Conservation (phyloP, 2,888 invertebrate species). For the Leptinotarsa tumamoca region DNA sequence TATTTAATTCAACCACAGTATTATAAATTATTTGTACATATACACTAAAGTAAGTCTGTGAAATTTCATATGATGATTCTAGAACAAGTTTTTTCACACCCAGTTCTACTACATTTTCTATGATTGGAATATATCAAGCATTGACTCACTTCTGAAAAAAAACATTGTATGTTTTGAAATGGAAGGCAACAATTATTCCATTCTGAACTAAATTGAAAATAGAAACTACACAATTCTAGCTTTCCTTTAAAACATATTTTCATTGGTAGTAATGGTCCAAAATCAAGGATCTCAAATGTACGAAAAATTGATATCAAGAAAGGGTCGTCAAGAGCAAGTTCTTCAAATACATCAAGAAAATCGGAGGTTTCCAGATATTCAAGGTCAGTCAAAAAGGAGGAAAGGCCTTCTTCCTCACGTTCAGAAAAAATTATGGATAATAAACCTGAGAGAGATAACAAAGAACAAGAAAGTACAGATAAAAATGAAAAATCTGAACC, state of each 20-base stretch:
- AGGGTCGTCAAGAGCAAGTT: conserved; percentile 62
- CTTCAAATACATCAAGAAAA: conserved; percentile 59
- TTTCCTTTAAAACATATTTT: not conserved
- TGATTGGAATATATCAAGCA: too few relatives aligned
- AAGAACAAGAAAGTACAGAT: conserved; percentile 77
- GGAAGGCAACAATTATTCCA: too few relatives aligned
- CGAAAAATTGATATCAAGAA: conserved; percentile 61
- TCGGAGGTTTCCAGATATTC: conserved; percentile 53
- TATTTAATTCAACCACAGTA: too few relatives aligned
- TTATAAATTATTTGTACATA: too few relatives aligned
- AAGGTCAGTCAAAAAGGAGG: conserved; percentile 62
- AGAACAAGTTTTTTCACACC: too few relatives aligned
- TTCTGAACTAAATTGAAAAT: too few relatives aligned
- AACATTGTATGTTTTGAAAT: too few relatives aligned
- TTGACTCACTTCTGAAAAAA: too few relatives aligned
- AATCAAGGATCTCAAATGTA: conserved; percentile 54
- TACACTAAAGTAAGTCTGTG: too few relatives aligned
- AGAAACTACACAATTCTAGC: too few relatives aligned
- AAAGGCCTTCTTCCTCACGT: conserved; percentile 63
- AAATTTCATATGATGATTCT: too few relatives aligned
- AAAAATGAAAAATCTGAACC: conserved; percentile 66
- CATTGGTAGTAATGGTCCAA: conserved; percentile 54
- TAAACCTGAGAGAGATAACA: conserved; percentile 66
- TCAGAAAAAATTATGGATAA: conserved; percentile 63
- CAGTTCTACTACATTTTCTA: too few relatives aligned